These are phyloP conservation scores for Furcula furcula DNA, from an alignment of 2,888 invertebrate species.

Conservation along the genomic window DNA sequence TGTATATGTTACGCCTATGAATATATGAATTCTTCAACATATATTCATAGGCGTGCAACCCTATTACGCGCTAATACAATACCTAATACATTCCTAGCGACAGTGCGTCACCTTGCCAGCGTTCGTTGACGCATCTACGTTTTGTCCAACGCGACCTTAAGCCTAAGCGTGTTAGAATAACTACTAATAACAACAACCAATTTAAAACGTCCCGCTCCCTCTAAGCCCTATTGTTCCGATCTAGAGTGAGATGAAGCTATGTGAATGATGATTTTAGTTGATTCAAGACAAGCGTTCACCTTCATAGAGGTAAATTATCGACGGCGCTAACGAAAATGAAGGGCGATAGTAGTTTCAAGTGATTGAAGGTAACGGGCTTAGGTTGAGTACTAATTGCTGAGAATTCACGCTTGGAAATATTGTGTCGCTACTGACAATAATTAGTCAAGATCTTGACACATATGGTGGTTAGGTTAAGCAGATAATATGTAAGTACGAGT, in stretches of 20 bases:
- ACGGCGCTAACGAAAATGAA: slow-evolving; percentile 79
- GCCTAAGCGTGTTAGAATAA: slow-evolving; percentile 63
- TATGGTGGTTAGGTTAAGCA: too few relatives aligned
- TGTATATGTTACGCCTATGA: slow-evolving; percentile 44
- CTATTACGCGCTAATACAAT: slow-evolving; percentile 57
- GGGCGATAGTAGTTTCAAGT: slow-evolving; percentile 68
- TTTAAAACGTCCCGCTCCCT: slow-evolving; percentile 61
- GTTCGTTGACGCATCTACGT: slow-evolving; percentile 79
- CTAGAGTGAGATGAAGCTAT: slow-evolving; percentile 54
- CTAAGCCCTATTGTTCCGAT: slow-evolving; percentile 38
- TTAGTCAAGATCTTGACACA: slow-evolving; percentile 14
- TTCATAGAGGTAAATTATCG: slow-evolving; percentile 69
- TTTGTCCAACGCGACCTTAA: slow-evolving; percentile 77
- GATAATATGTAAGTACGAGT: too few relatives aligned
- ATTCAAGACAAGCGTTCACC: slow-evolving; percentile 56
- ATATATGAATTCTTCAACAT: slow-evolving; percentile 43
- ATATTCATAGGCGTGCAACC: too few relatives aligned
- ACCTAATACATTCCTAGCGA: slow-evolving; percentile 70
- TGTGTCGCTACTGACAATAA: slow-evolving; percentile 18
- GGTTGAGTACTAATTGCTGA: slow-evolving; percentile 58
- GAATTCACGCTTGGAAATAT: slow-evolving; percentile 49
- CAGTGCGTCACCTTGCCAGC: slow-evolving; percentile 77
- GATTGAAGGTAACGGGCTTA: slow-evolving; percentile 68
- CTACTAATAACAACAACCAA: slow-evolving; percentile 66
- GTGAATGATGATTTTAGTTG: slow-evolving; percentile 57